phyloP scores from a whole-genome alignment of 2,888 invertebrate species.

The Lobophora halterata region DNA sequence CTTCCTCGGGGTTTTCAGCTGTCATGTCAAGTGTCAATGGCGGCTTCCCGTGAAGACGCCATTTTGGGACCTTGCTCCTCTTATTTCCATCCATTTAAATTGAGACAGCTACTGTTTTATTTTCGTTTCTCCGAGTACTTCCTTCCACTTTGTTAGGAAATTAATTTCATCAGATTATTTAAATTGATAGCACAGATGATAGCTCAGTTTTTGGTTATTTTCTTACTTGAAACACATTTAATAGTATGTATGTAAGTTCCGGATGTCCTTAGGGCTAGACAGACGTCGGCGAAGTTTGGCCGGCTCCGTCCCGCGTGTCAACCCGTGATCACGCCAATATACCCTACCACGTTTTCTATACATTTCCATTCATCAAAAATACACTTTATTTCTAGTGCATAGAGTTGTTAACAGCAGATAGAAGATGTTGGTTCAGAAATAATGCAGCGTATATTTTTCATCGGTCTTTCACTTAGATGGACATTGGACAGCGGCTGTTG shows the following conservation, averaged over 20 bases:
- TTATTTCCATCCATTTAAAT: too few relatives aligned
- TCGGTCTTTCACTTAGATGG: conserved; percentile 29
- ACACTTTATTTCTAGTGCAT: conserved; percentile 2
- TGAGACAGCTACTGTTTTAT: too few relatives aligned
- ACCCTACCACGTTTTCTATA: conserved; percentile 18
- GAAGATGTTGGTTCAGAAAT: conserved; percentile 17
- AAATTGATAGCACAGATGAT: too few relatives aligned
- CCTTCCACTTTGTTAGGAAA: too few relatives aligned
- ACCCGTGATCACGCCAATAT: conserved; percentile 71
- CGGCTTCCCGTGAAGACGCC: too few relatives aligned
- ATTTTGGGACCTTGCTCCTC: too few relatives aligned
- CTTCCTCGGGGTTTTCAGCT: too few relatives aligned
- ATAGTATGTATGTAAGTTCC: conserved; percentile 33
- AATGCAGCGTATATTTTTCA: conserved; percentile 30
- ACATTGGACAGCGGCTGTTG: conserved; percentile 23
- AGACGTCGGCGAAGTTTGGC: conserved; percentile 62
- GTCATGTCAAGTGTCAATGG: too few relatives aligned
- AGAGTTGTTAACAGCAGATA: conserved; percentile 13
- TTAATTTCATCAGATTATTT: too few relatives aligned
- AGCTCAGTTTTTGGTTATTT: too few relatives aligned
- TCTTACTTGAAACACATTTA: background rate
- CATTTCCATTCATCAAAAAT: conserved; percentile 10
- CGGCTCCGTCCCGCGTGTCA: conserved; percentile 58
- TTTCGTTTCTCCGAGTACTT: too few relatives aligned
- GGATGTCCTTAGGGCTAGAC: conserved; percentile 34